These are phyloP conservation scores for Catocala sponsa DNA, from an alignment of 2,888 invertebrate genomes.

Conservation along the genomic window DNA sequence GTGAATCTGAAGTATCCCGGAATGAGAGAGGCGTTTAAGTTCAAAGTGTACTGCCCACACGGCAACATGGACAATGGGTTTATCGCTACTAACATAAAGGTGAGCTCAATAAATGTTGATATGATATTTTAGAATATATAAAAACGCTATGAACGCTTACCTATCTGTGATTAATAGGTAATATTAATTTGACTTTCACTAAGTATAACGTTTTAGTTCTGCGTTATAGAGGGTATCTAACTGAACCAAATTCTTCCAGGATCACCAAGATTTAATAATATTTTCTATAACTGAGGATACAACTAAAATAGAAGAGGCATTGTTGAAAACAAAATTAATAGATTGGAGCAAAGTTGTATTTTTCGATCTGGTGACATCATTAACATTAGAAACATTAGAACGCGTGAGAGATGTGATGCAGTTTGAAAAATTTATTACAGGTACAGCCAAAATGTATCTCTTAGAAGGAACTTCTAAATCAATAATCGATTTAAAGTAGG, in stretches of 20 bases:
- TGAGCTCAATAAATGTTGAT: constrained; percentile 23
- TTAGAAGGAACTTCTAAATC: constrained; percentile 29
- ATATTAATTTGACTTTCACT: no score
- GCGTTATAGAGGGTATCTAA: background rate
- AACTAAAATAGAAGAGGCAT: constrained; percentile 51
- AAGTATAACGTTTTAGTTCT: no score
- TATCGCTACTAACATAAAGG: constrained; percentile 48
- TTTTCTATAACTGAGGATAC: constrained; percentile 51
- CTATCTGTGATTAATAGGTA: no score
- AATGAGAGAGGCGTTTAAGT: constrained; percentile 42
- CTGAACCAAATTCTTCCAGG: constrained; percentile 26
- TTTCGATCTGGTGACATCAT: constrained; percentile 36
- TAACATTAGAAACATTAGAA: constrained; percentile 28
- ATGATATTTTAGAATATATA: background rate
- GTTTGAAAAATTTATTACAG: constrained; percentile 22
- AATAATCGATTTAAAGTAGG: constrained; percentile 32
- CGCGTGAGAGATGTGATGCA: constrained; percentile 19
- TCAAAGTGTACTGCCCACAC: constrained; percentile 59
- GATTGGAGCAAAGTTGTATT: constrained; percentile 44
- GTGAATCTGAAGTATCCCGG: constrained; percentile 41
- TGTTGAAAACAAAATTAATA: constrained; percentile 50
- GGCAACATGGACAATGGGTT: constrained; percentile 59
- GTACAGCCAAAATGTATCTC: constrained; percentile 28
- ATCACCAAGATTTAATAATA: constrained; percentile 32
- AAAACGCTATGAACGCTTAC: no score